phyloP scores from a whole-genome alignment of 2,113 vertebrate species.

The Aegotheles bennettii region DNA sequence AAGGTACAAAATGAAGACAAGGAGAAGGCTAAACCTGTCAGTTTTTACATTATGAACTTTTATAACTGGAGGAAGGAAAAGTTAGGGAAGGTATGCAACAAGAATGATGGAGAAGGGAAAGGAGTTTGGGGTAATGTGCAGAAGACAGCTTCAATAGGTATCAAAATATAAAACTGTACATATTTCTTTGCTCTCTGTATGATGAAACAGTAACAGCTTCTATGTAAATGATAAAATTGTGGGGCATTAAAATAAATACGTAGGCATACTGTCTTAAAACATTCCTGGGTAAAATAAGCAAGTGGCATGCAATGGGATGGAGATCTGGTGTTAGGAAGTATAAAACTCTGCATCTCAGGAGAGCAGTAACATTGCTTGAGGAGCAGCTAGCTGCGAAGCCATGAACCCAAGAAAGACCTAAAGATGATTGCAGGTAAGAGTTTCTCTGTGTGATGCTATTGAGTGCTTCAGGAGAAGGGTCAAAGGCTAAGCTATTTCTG shows the following conservation, averaged over 20 bases:
- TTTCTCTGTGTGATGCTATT: background rate
- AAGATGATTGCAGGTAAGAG: background rate
- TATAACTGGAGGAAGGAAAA: background rate
- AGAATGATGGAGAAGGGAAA: background rate
- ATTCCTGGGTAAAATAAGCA: background rate
- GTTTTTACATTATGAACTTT: background rate
- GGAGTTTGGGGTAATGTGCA: background rate
- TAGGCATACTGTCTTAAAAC: background rate
- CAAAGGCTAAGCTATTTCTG: slow-evolving; percentile 1
- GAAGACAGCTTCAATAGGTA: background rate
- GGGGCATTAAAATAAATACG: background rate
- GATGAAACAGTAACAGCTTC: background rate
- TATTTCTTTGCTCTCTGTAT: background rate
- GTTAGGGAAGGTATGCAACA: background rate
- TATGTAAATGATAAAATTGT: background rate
- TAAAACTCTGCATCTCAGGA: background rate
- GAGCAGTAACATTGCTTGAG: background rate
- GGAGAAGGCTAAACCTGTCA: background rate
- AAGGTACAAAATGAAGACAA: background rate
- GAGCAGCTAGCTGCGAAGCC: background rate
- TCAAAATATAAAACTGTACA: background rate
- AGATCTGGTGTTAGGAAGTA: background rate
- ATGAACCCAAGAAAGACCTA: background rate
- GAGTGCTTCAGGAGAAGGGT: background rate
- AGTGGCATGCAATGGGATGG: background rate